Evolutionary conservation across 2,113 vertebrate genomes (phyloP).

Genomic region (Nasalis larvatus): DNA sequence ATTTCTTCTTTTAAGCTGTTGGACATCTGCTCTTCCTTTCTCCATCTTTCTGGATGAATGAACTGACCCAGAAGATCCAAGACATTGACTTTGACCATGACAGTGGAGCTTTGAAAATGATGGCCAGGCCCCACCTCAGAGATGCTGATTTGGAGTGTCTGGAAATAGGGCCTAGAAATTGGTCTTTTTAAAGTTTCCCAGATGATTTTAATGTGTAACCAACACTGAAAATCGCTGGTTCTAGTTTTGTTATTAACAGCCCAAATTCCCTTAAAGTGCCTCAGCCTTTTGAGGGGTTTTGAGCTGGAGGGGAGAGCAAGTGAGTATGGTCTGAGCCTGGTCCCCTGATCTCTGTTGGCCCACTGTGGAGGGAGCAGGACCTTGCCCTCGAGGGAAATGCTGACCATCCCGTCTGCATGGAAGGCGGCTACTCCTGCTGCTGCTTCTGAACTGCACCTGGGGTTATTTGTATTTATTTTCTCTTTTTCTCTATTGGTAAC

Average conservation of each 20-base stretch:
- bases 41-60: neutral
- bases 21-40: neutral
- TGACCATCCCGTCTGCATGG: neutral
- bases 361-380: neutral
- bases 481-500: neutral
- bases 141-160: neutral
- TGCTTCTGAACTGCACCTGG: neutral
- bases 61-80: neutral
- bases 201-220: neutral
- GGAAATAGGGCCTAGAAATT: neutral
- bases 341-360: neutral
- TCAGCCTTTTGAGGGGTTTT: fast-evolving
- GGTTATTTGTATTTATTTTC: neutral
- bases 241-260: neutral
- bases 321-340: neutral
- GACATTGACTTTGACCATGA: neutral
- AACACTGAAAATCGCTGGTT: neutral
- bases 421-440: neutral
- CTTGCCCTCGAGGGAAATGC: neutral
- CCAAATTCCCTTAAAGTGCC: neutral
- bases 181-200: neutral
- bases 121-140: neutral
- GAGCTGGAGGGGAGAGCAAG: neutral
- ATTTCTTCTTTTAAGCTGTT: neutral
- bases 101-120: neutral